phyloP scores from a whole-genome alignment of 1,140 invertebrate species.

The Microplitis mediator region DNA sequence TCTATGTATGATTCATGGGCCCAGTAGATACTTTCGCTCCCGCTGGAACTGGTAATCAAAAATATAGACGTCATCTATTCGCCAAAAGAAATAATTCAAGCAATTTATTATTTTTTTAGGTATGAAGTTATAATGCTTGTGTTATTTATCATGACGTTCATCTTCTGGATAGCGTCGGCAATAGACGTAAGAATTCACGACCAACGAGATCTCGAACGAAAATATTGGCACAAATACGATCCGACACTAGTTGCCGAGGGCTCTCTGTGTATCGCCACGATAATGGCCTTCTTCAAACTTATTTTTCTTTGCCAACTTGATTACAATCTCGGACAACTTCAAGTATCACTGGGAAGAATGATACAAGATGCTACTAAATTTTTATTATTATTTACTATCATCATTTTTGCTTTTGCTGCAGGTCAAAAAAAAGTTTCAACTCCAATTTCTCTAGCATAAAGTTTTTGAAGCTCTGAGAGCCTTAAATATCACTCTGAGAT shows the following conservation, averaged over 20 bases:
- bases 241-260: slow-evolving; percentile 75
- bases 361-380: slow-evolving; percentile 66
- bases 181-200: slow-evolving; percentile 55
- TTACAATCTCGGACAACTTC: slow-evolving; percentile 66
- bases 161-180: slow-evolving; percentile 62
- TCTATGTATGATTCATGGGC: slow-evolving; percentile 62
- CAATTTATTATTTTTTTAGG: slow-evolving; percentile 34
- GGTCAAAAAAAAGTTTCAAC: slow-evolving; percentile 39
- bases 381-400: slow-evolving; percentile 62
- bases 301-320: slow-evolving; percentile 66
- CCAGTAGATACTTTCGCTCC: slow-evolving; percentile 58
- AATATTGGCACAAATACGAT: slow-evolving; percentile 74
- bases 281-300: slow-evolving; percentile 70
- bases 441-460: no score
- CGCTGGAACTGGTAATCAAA: slow-evolving; percentile 62
- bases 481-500: no score
- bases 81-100: not conserved
- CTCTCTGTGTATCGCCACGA: slow-evolving; percentile 74
- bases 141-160: slow-evolving; percentile 60
- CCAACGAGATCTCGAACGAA: slow-evolving; percentile 63
- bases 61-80: not conserved
- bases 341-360: slow-evolving; percentile 68
- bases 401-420: slow-evolving; percentile 63
- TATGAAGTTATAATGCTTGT: slow-evolving; percentile 57
- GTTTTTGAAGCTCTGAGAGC: no score